Evolutionary conservation across 2,113 vertebrate species (phyloP).

Genomic region (Aegypius monachus): DNA sequence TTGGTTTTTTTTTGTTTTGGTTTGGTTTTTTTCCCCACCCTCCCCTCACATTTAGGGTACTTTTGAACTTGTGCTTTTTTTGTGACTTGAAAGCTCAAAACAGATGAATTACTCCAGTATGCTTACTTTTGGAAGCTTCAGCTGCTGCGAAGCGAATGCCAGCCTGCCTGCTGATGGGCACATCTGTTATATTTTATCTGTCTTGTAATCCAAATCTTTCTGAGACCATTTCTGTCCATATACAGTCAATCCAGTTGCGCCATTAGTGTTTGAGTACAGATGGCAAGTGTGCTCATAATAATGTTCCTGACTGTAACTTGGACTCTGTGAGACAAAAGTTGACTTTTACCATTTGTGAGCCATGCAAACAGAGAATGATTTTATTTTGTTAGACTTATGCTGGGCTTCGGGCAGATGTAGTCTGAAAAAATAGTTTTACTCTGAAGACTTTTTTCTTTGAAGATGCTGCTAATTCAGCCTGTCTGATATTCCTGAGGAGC

Average conservation of each 20-base stretch:
- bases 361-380: not conserved
- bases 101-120: constrained; percentile 25
- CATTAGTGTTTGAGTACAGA: constrained; percentile 38
- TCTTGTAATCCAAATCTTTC: constrained; percentile 60
- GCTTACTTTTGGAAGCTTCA: constrained; percentile 49
- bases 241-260: constrained; percentile 45
- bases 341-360: not conserved
- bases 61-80: constrained; percentile 4
- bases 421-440: not conserved
- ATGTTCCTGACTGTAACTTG: not conserved
- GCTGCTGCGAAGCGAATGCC: constrained; percentile 11
- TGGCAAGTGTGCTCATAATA: constrained; percentile 47
- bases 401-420: not conserved
- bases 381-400: not conserved
- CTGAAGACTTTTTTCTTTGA: not conserved
- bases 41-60: not conserved
- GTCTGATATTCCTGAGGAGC: not conserved
- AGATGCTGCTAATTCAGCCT: not conserved
- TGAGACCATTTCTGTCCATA: constrained; percentile 50
- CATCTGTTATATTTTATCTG: constrained; percentile 61
- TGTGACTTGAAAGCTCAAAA: constrained; percentile 28
- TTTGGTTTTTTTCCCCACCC: accelerated
- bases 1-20: not conserved
- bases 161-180: constrained; percentile 59
- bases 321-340: not conserved